Conservation (phyloP, 2,113 vertebrate genomes). For the Chamaea fasciata region DNA sequence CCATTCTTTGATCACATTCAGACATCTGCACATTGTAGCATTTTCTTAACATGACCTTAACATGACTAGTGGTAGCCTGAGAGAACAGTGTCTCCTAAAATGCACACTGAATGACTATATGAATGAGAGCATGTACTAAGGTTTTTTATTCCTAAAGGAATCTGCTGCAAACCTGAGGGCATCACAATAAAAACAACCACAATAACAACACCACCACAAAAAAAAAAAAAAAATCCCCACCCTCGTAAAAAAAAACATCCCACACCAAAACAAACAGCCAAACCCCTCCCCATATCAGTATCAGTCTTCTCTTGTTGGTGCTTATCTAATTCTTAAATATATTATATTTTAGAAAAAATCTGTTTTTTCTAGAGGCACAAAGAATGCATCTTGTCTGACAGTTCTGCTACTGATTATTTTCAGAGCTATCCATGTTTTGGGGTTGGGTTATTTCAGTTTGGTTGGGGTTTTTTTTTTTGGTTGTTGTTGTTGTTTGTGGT, state of each 20-base stretch:
- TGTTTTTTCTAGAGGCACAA: not conserved
- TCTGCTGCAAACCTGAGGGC: not conserved
- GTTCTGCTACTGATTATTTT: not conserved
- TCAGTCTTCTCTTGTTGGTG: not conserved
- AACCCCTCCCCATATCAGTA: not conserved
- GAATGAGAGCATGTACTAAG: not conserved
- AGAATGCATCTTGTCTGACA: not conserved
- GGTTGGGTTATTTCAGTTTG: not conserved
- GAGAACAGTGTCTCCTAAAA: not conserved
- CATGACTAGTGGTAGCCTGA: not conserved
- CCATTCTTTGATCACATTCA: not conserved
- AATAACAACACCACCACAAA: fast-evolving
- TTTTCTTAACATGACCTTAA: not conserved
- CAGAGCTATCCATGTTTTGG: not conserved
- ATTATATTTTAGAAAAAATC: not conserved
- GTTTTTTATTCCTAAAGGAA: not conserved
- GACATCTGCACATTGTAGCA: not conserved
- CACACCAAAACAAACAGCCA: not conserved
- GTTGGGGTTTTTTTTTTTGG: not conserved
- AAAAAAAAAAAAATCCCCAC: not conserved
- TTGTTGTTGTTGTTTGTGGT: no score
- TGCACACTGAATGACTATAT: not conserved
- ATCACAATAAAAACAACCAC: not conserved
- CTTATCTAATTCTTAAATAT: not conserved
- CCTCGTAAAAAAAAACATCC: no score